Conservation (phyloP, 2,888 invertebrate genomes). For the Erpobdella octoculata region DNA sequence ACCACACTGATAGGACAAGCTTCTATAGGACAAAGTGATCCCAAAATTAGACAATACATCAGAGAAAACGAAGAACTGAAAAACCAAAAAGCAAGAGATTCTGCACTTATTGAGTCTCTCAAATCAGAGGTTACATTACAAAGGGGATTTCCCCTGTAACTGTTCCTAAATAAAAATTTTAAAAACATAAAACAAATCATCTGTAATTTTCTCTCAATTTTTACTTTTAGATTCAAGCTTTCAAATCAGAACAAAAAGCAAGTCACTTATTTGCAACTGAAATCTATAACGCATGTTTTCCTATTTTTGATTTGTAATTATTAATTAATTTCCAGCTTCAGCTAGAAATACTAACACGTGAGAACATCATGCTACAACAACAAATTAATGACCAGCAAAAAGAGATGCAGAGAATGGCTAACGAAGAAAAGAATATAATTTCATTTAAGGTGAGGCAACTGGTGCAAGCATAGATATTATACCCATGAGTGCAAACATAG, state of each 20-base stretch:
- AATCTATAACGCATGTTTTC: background rate
- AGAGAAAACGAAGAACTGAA: background rate
- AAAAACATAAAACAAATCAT: no score
- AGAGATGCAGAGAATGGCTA: background rate
- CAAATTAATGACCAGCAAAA: background rate
- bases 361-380: background rate
- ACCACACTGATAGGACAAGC: no score
- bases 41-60: no score
- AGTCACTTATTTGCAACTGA: background rate
- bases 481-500: no score
- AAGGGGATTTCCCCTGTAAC: background rate
- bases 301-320: background rate
- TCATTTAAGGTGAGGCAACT: slow-evolving; percentile 4
- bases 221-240: background rate
- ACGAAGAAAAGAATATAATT: background rate
- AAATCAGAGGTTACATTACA: background rate
- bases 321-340: background rate
- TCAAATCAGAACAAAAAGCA: background rate
- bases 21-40: no score
- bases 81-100: background rate
- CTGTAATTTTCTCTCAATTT: no score
- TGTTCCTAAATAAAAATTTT: background rate
- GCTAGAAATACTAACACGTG: background rate
- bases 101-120: background rate
- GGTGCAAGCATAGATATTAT: no score